Base-by-base conservation (phyloP, 2,888 invertebrate species). In the Crossocerus cetratus region DNA sequence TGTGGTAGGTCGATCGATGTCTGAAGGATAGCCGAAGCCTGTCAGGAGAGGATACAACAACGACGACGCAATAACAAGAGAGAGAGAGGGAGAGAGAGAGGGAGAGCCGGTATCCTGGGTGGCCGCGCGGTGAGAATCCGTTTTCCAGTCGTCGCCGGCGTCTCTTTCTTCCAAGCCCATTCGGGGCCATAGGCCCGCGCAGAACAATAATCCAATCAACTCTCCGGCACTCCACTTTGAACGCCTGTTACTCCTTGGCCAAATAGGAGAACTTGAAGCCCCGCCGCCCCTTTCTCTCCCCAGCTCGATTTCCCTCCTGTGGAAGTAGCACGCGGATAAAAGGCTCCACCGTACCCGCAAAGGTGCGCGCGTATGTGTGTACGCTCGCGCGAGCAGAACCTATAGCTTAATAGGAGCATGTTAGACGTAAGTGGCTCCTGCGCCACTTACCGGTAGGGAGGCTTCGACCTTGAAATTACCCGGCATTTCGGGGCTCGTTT, bases 1-100 rank as follows among this genome's bases (percentile, higher is more conserved):
- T 74, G 76, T 65, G 74, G 76, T 74, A 76, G 76, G 70, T 70
- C 76, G 70, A 76, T 74, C 74, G 70, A 76, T 62, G 16, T 16
- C 1, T 16, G 67, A 57, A 56, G 65, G 20, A 42, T 32, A 65
- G 23, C 42, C 16, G 49, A 13, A 11, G 13, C 23, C 44, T 49
- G 14, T 21, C 32, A 32, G 32, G 32, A 32, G 32, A 32, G 32
- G 16, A 22, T 49, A 56, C 69, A 58, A 63, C 71, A 5, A 8
- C 23, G 73, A 56, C 69, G 65, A 63, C 71, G 73, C 65, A 71
- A 44, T 63, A 60, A 44, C 8, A 32, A 59, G 5, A 44, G 42
- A 42, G n/a, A n/a, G n/a, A n/a, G n/a, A n/a, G n/a, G n/a, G n/a
- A n/a, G n/a, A n/a, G n/a, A n/a, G n/a, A n/a, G n/a, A n/a, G n/a